Evolutionary conservation across 2,113 vertebrate genomes (phyloP).

Genomic region (Buteo buteo): DNA sequence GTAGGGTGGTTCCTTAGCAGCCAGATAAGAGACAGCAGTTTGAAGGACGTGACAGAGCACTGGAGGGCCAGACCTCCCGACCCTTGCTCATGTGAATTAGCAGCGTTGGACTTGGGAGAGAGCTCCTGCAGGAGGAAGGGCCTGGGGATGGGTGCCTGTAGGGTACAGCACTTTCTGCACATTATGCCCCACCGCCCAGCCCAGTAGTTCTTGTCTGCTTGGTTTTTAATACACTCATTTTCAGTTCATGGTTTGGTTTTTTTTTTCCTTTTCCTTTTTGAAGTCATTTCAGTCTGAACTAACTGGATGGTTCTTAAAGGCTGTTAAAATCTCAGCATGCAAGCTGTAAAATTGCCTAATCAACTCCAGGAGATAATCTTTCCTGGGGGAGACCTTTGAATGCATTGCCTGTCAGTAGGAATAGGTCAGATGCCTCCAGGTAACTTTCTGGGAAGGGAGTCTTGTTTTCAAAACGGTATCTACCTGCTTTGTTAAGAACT

Average conservation of each 20-base stretch:
- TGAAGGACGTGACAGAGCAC: background rate
- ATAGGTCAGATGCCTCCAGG: background rate
- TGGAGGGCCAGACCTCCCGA: background rate
- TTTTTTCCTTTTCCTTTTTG: background rate
- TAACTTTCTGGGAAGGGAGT: background rate
- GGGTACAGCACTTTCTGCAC: background rate
- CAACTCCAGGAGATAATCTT: background rate
- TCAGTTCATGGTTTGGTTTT: background rate
- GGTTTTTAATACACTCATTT: background rate
- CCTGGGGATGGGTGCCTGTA: background rate
- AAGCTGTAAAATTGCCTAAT: slow-evolving; percentile 18
- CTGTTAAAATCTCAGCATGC: slow-evolving; percentile 1
- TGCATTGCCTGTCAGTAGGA: background rate
- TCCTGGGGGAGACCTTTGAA: background rate
- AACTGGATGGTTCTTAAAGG: background rate
- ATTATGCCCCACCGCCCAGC: background rate
- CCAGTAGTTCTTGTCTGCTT: background rate
- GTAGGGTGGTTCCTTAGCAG: slow-evolving; percentile 19
- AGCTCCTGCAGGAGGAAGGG: background rate
- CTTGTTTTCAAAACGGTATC: background rate
- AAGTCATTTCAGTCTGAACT: background rate
- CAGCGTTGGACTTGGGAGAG: background rate
- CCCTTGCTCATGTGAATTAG: background rate
- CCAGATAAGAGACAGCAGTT: slow-evolving; percentile 3
- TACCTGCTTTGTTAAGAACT: background rate